These are phyloP conservation scores for Odobenus rosmarus DNA, from an alignment of 2,113 vertebrate species.

Conservation along the genomic window DNA sequence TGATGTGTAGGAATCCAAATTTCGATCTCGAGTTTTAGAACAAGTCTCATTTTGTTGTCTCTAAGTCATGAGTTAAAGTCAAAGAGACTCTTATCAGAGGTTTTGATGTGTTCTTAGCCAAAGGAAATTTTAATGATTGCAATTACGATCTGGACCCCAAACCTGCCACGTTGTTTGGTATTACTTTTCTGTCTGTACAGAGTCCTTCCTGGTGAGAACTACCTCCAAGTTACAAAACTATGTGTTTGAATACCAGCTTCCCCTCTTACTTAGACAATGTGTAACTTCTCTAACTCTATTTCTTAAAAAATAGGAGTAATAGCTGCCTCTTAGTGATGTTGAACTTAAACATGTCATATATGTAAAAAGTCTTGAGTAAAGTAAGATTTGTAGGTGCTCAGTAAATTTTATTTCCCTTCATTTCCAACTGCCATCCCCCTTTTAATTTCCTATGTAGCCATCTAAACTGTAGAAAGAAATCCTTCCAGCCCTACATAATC, in stretches of 20 bases:
- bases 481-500: neutral
- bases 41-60: neutral
- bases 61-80: neutral
- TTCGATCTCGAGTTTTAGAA: neutral
- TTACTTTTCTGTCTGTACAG: neutral
- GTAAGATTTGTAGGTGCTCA: neutral
- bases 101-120: neutral
- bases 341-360: neutral
- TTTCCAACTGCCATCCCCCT: neutral
- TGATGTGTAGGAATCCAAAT: neutral
- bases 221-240: neutral
- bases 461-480: neutral
- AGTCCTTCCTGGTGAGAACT: neutral
- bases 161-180: rapidly evolving
- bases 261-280: neutral
- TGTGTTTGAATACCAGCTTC: neutral
- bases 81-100: neutral
- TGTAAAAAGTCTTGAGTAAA: neutral
- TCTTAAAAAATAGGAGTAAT: neutral
- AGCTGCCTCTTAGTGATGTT: neutral
- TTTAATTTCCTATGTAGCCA: neutral
- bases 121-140: neutral
- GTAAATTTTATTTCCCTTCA: neutral
- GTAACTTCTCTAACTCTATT: neutral
- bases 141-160: neutral